Evolutionary conservation across 2,797 vertebrate species (phyloP).

Genomic region (Lycodopsis pacificus): DNA sequence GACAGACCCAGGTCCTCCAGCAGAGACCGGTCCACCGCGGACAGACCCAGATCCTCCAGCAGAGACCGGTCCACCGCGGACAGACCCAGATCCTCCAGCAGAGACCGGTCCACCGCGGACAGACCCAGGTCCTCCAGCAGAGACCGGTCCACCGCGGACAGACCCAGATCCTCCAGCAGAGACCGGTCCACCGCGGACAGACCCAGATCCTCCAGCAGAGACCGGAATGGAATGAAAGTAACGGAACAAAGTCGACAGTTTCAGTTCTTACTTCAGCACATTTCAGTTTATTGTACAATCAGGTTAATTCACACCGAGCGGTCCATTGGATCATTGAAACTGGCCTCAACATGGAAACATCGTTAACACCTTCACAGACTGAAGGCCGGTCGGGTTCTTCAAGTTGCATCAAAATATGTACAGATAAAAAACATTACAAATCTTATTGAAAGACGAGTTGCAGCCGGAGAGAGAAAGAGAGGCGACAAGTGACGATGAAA

Average conservation of each 20-base stretch:
- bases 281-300: conserved; percentile 79
- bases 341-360: conserved; percentile 65
- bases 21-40: too few relatives aligned
- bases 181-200: too few relatives aligned
- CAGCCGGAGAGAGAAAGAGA: conserved; percentile 30
- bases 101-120: too few relatives aligned
- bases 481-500: conserved; percentile 1
- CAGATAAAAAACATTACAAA: conserved; percentile 80
- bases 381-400: conserved; percentile 21
- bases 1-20: too few relatives aligned
- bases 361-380: too few relatives aligned
- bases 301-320: conserved; percentile 67
- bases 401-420: conserved; percentile 80
- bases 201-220: too few relatives aligned
- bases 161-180: too few relatives aligned
- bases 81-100: too few relatives aligned
- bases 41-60: too few relatives aligned
- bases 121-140: too few relatives aligned
- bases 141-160: too few relatives aligned
- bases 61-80: too few relatives aligned
- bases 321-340: conserved; percentile 61
- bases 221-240: neutral
- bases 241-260: neutral
- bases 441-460: conserved; percentile 73
- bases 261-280: conserved; percentile 53